These are phyloP conservation scores for Nycteola revayana DNA, from an alignment of 2,888 invertebrate genomes.

Conservation along the genomic window DNA sequence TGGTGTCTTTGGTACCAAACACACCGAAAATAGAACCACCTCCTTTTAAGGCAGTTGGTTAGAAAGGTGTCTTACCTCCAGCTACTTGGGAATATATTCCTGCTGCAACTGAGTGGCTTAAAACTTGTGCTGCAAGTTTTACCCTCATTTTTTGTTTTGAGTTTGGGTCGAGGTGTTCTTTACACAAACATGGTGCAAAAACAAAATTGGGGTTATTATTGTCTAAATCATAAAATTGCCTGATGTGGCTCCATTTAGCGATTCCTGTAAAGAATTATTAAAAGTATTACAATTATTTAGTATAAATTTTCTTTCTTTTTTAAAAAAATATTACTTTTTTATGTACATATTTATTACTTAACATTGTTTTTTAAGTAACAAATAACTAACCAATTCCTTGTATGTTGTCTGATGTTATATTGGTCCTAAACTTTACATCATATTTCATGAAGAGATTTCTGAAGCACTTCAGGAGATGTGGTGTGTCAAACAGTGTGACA, in stretches of 20 bases:
- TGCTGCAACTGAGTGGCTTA: constrained; percentile 11
- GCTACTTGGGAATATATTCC: constrained; percentile 3
- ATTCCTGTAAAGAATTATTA: too few species aligned
- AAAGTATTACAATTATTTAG: too few species aligned
- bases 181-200: background rate
- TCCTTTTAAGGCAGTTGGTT: background rate
- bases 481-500: too few species aligned
- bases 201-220: constrained; percentile 2
- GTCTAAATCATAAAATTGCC: constrained; percentile 3
- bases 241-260: background rate
- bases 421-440: too few species aligned
- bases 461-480: too few species aligned
- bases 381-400: too few species aligned
- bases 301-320: too few species aligned
- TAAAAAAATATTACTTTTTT: too few species aligned
- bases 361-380: too few species aligned
- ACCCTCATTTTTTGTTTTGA: constrained; percentile 6
- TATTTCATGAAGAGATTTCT: too few species aligned
- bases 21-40: background rate
- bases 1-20: background rate
- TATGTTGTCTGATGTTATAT: too few species aligned
- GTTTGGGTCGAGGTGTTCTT: background rate
- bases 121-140: constrained; percentile 8
- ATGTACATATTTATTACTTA: too few species aligned
- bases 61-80: background rate